These are phyloP conservation scores for Amblyraja radiata DNA, from an alignment of 2,797 vertebrate genomes.

Conservation along the genomic window DNA sequence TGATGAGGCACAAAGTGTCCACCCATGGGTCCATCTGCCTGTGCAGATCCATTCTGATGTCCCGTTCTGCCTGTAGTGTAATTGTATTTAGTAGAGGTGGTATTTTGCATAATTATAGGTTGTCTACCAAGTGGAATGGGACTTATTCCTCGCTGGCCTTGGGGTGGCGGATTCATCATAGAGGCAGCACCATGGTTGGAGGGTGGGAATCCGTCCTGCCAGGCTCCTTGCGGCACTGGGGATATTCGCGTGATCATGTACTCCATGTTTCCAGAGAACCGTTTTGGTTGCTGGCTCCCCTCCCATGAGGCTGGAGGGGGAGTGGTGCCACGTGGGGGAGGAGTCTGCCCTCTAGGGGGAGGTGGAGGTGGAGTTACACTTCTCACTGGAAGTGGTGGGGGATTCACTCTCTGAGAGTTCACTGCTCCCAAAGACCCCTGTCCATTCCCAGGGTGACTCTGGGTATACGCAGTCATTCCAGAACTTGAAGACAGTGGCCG, in stretches of 20 bases:
- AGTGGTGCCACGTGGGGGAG: conserved; percentile 69
- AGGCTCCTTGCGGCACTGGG: conserved; percentile 77
- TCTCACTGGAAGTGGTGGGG: conserved; percentile 80
- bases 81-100: conserved; percentile 76
- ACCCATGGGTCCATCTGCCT: conserved; percentile 55
- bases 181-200: conserved; percentile 59
- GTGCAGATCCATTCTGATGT: conserved; percentile 73
- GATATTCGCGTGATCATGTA: conserved; percentile 82
- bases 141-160: conserved; percentile 77
- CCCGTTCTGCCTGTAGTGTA: conserved; percentile 74
- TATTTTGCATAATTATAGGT: conserved; percentile 89
- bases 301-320: conserved; percentile 81
- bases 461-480: conserved; percentile 68
- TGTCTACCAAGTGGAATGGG: conserved; percentile 79
- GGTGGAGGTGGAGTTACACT: conserved; percentile 82
- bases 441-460: conserved; percentile 66
- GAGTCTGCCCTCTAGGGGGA: conserved; percentile 63
- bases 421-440: conserved; percentile 49
- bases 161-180: conserved; percentile 54
- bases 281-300: conserved; percentile 76
- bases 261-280: conserved; percentile 89
- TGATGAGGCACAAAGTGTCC: conserved; percentile 67
- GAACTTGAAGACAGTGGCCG: conserved; percentile 66
- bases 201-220: conserved; percentile 78
- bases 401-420: conserved; percentile 64